Evolutionary conservation across 1,140 invertebrate genomes (phyloP), one percentile per base, ranked within the genome.

Genomic region (Oscheius sp.): DNA sequence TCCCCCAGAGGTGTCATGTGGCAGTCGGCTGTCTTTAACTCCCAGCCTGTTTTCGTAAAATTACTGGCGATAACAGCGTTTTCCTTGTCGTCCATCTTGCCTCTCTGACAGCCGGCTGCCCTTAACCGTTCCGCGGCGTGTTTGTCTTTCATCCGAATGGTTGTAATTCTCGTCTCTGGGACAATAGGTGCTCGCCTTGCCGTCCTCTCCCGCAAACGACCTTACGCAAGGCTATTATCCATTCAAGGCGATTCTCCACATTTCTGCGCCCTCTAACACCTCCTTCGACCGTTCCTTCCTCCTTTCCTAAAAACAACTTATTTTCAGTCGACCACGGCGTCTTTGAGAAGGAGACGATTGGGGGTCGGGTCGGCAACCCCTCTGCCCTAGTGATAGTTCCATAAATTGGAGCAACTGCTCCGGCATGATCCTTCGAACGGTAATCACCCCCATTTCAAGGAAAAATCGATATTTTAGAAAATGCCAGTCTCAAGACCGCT

Each of bases 401-500:
- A n/a, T n/a, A n/a, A n/a, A n/a, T n/a, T n/a, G n/a, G n/a, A n/a
- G n/a, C n/a, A n/a, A n/a, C n/a, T n/a, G n/a, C n/a, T n/a, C n/a
- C n/a, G n/a, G n/a, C n/a, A n/a, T n/a, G n/a, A n/a, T n/a, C n/a
- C n/a, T n/a, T n/a, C n/a, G n/a, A n/a, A n/a, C n/a, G n/a, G n/a
- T n/a, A n/a, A n/a, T n/a, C n/a, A n/a, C n/a, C n/a, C n/a, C n/a
- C n/a, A n/a, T n/a, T n/a, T n/a, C n/a, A n/a, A n/a, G n/a, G n/a
- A n/a, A n/a, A n/a, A n/a, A n/a, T n/a, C n/a, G n/a, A n/a, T n/a
- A 4, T 55, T 55, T 55, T 23, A 55, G 49, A 55, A 55, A 34
- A 68, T 68, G 67, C 55, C 67, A 23, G 15, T 59, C 23, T 68
- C 67, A 1, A 31, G 55, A 26, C 31, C 52, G 49, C 28, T 35